Base-by-base conservation (phyloP, 2,113 vertebrate species). In the Erythrolamprus reginae region DNA sequence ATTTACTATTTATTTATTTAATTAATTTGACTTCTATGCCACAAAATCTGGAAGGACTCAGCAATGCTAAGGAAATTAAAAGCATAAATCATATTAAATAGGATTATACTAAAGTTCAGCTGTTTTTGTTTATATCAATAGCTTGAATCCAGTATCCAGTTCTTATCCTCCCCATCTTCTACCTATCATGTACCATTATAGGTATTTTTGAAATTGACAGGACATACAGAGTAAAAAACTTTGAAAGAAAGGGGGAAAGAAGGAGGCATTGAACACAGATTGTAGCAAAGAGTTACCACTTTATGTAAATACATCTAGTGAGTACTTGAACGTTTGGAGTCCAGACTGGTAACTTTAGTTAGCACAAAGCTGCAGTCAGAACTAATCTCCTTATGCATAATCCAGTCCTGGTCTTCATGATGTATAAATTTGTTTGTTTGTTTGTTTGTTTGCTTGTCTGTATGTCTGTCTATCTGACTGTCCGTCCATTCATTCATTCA, bases 31-130 rank as follows among this genome's bases (percentile, higher is more conserved):
- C n/a, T n/a, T n/a, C n/a, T n/a, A n/a, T n/a, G n/a, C n/a, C n/a
- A n/a, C n/a, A n/a, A n/a, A n/a, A n/a, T n/a, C n/a, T n/a, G n/a
- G n/a, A n/a, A n/a, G n/a, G n/a, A n/a, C n/a, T n/a, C n/a, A 91
- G 42, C 92, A 23, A 94, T 6, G 45, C 92, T 91, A 92, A 96
- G 87, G 51, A 92, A 92, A 89, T 93, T 93, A 90, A 90, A 96
- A 94, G 48, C 84, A 89, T 26, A 89, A 88, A 82, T 26, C 48
- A 84, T 93, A 51, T 17, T 58, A 88, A 77, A 6, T 84, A 58
- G 8, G n/a, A 13, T 21, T 90, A 50, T 7, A 26, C 33, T 61
- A 52, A 55, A 10, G 84, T 90, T 90, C 85, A 82, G 50, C 28
- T 82, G 19, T 61, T 12, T 84, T 47, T 86, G 45, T 87, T 83